phyloP scores from a whole-genome alignment of 1,140 invertebrate species.

The Lepidotrigona ventralis region DNA sequence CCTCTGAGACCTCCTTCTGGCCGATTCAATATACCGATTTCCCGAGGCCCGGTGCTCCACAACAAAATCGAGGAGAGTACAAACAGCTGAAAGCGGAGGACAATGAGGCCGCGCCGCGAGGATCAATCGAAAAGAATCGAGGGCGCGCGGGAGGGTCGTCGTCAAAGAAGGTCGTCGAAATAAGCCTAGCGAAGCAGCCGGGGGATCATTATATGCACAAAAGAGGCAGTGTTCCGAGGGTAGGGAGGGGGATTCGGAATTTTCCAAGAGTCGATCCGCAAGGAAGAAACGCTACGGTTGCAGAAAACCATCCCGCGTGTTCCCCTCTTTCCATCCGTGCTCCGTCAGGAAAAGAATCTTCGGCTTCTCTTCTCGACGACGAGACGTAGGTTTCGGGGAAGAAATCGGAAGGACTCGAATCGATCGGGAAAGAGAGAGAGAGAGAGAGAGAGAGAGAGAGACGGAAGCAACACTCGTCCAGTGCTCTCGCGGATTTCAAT shows the following conservation, averaged over 20 bases:
- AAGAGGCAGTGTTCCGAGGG: conserved; percentile 17
- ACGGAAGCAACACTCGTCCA: conserved; percentile 32
- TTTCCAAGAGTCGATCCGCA: conserved; percentile 53
- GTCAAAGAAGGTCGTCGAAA: conserved; percentile 47
- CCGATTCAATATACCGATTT: conserved; percentile 17
- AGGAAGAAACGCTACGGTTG: conserved; percentile 57
- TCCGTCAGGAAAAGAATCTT: not conserved
- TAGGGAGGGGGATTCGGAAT: not conserved
- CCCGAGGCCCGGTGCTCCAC: not conserved
- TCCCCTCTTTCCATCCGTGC: not conserved
- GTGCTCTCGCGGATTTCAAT: conserved; percentile 58
- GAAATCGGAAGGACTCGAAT: conserved; percentile 25
- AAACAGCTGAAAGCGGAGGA: conserved; percentile 31
- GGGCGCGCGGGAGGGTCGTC: conserved; percentile 5
- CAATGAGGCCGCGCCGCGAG: conserved; percentile 19
- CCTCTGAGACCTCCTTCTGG: not conserved
- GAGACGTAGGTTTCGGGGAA: conserved; percentile 14
- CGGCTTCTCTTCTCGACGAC: not conserved
- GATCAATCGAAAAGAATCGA: conserved; percentile 32
- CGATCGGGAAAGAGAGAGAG: not conserved
- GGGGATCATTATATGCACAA: conserved; percentile 48
- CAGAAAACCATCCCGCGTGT: conserved; percentile 50
- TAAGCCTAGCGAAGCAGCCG: conserved; percentile 40
- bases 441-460: not conserved
- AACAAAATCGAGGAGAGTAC: conserved; percentile 24